Evolutionary conservation across 2,888 invertebrate species (phyloP), one percentile per base, ranked within the genome.

Genomic region (Drosophila sordidula): DNA sequence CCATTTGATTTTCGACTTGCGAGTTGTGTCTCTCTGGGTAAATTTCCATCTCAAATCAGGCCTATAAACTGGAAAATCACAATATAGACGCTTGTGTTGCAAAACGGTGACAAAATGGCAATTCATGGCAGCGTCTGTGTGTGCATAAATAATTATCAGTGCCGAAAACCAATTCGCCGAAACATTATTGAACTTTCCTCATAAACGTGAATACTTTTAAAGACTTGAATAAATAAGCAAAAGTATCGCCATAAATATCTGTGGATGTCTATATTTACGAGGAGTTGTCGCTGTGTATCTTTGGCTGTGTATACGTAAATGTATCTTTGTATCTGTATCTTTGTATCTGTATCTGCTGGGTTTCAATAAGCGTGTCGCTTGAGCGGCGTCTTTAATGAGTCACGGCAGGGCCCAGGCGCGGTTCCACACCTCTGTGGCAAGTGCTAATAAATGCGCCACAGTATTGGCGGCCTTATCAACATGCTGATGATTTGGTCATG

Each of bases 291-390:
- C 36, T 38, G 22, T 62, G 41, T 66, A 70, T 52, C 41, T 70
- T 55, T 59, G 42, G 14, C 44, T 70, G 39, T 29, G 22, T 22
- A 5, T 29, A 3, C 4, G 45, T 61, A 26, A 12, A 8, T 50
- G 47, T 66, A 54, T 55, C 36, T 61, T 36, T 36, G 36, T 36
- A 12, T 22, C 22, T 22, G 22, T 22, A 22, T 3, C 36, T n/a
- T 14, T 62, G 41, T 65, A 70, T 54, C 41, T 22, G 41, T 70
- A 46, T 46, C 39, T 52, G 51, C 52, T 50, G 44, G 51, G 50
- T 6, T 45, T 70, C 56, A 73, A 65, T 70, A 77, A 81, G 82
- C 80, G 82, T 79, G 80, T 79, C 79, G 70, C 46, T 64, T 44
- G 8, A 42, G 61, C 69, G 72, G 72, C 59, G 8, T 61, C 70